A percentile compares a stretch with the other conserved stretches of the same genome.
Conservation (phyloP, 2,888 invertebrate genomes). For the Drosophila gaucha region DNA sequence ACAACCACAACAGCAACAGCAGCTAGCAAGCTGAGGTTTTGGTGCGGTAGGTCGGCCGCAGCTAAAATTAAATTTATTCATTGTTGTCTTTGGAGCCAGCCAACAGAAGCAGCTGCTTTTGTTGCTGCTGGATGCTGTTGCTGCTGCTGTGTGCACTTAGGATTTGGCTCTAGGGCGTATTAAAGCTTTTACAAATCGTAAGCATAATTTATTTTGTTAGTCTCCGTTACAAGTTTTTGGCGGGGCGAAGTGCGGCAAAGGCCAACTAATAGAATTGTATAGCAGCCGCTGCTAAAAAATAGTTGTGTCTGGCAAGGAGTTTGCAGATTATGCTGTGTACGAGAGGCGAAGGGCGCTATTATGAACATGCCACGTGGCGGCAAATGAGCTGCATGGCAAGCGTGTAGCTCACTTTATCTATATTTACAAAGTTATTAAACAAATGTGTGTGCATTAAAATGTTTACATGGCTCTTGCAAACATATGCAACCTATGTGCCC, state of each 20-base stretch:
- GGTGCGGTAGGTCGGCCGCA: conserved; percentile 74
- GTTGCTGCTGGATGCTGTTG: conserved; percentile 7
- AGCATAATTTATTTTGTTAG: conserved; percentile 77
- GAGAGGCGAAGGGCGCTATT: not conserved
- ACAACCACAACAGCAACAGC: conserved; percentile 54
- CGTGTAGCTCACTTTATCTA: not conserved
- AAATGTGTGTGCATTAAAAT: conserved; percentile 4
- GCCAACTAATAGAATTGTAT: conserved; percentile 47
- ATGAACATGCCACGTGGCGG: conserved; percentile 14
- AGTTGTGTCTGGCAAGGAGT: conserved; percentile 23
- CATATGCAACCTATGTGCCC: conserved; percentile 21
- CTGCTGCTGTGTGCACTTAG: conserved; percentile 67
- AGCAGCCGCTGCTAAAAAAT: not conserved
- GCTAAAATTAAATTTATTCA: conserved; percentile 77
- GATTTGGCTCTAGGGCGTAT: conserved; percentile 76
- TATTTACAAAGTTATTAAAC: not conserved
- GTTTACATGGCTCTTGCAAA: not conserved
- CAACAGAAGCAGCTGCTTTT: conserved; percentile 33
- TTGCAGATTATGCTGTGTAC: conserved; percentile 33
- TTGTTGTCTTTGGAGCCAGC: conserved; percentile 69
- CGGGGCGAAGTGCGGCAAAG: conserved; percentile 4
- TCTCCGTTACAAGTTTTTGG: conserved; percentile 52
- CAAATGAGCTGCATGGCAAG: conserved; percentile 32
- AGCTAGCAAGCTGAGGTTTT: conserved; percentile 45
- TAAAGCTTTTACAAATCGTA: conserved; percentile 78